Evolutionary conservation across 2,797 vertebrate genomes (phyloP).

Genomic region (Sylvia borin): DNA sequence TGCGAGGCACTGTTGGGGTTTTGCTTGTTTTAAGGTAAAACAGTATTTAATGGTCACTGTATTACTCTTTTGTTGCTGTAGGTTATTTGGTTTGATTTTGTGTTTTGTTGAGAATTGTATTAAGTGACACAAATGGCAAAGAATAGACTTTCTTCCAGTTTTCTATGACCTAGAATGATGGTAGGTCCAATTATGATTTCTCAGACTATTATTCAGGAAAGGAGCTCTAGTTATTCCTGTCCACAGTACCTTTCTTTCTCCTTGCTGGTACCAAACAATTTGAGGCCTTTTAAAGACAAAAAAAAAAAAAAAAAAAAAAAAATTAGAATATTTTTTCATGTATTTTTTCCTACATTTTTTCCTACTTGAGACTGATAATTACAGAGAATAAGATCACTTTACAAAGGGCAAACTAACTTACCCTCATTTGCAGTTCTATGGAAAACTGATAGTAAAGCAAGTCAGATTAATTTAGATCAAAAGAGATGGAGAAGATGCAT

Average conservation of each 20-base stretch:
- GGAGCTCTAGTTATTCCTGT: neutral
- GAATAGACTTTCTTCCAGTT: neutral
- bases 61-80: neutral
- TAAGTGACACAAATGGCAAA: neutral
- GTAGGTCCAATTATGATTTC: neutral
- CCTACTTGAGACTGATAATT: neutral
- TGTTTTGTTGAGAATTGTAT: neutral
- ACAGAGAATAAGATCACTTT: neutral
- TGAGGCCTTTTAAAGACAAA: neutral
- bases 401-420: neutral
- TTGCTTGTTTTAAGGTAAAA: neutral
- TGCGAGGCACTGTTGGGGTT: rapidly evolving
- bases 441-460: neutral
- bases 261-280: neutral
- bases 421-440: neutral
- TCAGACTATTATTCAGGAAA: neutral
- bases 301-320: neutral
- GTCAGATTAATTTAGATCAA: neutral
- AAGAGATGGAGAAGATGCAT: neutral
- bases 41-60: neutral
- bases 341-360: no score
- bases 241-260: neutral
- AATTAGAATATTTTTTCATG: neutral
- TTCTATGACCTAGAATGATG: neutral
- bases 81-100: neutral